Evolutionary conservation across 2,797 vertebrate species (phyloP).

Genomic region (Poeciliopsis turneri): DNA sequence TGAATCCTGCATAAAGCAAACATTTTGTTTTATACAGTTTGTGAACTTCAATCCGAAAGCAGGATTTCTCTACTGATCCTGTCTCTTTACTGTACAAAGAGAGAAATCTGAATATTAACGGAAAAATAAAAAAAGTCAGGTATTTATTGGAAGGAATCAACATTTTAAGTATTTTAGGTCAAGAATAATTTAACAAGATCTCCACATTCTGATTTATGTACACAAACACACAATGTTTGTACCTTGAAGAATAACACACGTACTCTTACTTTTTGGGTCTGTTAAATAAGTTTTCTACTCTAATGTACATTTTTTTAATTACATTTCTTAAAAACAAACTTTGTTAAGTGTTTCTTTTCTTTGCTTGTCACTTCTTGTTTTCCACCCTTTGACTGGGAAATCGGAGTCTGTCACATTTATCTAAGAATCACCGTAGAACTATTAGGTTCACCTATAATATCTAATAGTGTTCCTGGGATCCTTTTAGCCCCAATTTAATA

Average conservation of each 20-base stretch:
- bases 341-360: not conserved
- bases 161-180: constrained; percentile 51
- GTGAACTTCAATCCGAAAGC: constrained; percentile 48
- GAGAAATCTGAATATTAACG: constrained; percentile 44
- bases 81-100: constrained; percentile 60
- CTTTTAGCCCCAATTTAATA: not conserved
- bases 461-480: not conserved
- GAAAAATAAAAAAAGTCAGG: constrained; percentile 58
- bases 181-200: constrained; percentile 16
- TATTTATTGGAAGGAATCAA: constrained; percentile 60
- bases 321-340: not conserved
- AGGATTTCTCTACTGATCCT: constrained; percentile 68
- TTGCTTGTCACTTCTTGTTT: not conserved
- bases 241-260: not conserved
- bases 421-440: not conserved
- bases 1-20: not conserved
- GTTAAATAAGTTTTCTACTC: not conserved
- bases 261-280: not conserved
- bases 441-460: not conserved
- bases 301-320: not conserved
- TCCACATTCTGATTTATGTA: not conserved
- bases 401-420: not conserved
- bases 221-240: not conserved
- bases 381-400: not conserved
- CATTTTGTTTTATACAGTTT: constrained; percentile 29